phyloP scores from a whole-genome alignment of 2,113 vertebrate species.

The Upupa epops region DNA sequence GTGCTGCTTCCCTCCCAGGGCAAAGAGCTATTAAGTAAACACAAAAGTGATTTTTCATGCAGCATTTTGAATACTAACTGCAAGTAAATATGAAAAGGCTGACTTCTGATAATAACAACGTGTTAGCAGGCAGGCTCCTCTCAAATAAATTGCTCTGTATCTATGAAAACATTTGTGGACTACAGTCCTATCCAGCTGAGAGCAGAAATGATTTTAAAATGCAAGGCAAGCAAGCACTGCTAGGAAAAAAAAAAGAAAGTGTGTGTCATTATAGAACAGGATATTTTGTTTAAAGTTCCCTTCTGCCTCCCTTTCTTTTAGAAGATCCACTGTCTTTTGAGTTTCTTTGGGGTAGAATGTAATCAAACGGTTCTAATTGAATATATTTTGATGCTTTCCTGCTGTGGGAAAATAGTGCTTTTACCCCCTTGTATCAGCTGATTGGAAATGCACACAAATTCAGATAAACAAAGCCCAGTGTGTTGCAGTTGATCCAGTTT shows the following conservation, averaged over 20 bases:
- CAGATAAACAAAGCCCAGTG: conserved; percentile 64
- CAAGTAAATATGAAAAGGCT: conserved; percentile 53
- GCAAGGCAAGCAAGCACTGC: conserved; percentile 36
- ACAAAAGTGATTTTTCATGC: conserved; percentile 38
- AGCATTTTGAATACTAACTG: conserved; percentile 46
- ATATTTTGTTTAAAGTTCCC: conserved; percentile 66
- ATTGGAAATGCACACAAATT: conserved; percentile 58
- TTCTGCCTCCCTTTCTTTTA: conserved; percentile 65
- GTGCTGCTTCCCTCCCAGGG: conserved; percentile 28
- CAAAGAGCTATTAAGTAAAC: conserved; percentile 37
- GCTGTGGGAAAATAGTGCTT: conserved; percentile 69
- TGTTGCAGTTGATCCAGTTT: conserved; percentile 59
- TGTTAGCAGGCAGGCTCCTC: conserved; percentile 29
- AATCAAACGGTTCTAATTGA: conserved; percentile 79
- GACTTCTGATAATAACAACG: conserved; percentile 4
- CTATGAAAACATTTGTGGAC: conserved; percentile 46
- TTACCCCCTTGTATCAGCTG: conserved; percentile 58
- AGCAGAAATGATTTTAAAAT: conserved; percentile 66
- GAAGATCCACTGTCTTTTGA: conserved; percentile 58
- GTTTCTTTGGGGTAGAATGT: conserved; percentile 72
- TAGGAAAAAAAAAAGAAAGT: background rate
- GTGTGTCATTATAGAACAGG: background rate
- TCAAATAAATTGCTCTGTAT: conserved; percentile 29
- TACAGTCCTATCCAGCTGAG: conserved; percentile 60
- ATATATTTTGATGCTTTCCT: conserved; percentile 73